Evolutionary conservation across 2,888 invertebrate genomes (phyloP).

Genomic region (Lamellibrachia columna): DNA sequence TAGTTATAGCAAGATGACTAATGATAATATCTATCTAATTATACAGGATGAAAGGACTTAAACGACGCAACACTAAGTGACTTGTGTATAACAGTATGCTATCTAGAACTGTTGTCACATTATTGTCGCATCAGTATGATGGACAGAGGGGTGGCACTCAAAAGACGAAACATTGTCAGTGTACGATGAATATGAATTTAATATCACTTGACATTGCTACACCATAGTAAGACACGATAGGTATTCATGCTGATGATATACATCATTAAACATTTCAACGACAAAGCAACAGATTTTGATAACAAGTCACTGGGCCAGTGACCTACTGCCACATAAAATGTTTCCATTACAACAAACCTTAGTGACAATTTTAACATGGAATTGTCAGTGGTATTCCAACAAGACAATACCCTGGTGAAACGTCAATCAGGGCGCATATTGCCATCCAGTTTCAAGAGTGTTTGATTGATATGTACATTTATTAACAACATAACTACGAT

Average conservation of each 20-base stretch:
- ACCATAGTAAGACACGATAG: constrained; percentile 16
- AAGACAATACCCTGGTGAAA: not conserved
- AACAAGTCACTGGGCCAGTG: not conserved
- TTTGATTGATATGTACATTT: not conserved
- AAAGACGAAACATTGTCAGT: not conserved
- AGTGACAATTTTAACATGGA: not conserved
- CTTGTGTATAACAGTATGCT: too few relatives aligned
- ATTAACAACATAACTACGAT: constrained; percentile 13
- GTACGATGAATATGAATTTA: not conserved
- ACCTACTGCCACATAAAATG: constrained; percentile 4
- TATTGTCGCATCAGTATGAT: too few relatives aligned
- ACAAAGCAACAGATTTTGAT: not conserved
- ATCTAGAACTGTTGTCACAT: too few relatives aligned
- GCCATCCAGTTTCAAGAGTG: not conserved
- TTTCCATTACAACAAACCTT: not conserved
- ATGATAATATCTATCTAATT: too few relatives aligned
- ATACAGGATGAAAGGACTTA: too few relatives aligned
- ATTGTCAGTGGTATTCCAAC: not conserved
- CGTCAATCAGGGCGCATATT: not conserved
- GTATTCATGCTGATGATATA: not conserved
- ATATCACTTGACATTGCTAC: constrained; percentile 5
- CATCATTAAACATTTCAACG: not conserved
- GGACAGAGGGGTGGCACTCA: not conserved
- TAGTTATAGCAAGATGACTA: too few relatives aligned
- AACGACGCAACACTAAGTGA: too few relatives aligned